Conservation (phyloP, 2,888 invertebrate genomes). For the Artemia sp. region DNA sequence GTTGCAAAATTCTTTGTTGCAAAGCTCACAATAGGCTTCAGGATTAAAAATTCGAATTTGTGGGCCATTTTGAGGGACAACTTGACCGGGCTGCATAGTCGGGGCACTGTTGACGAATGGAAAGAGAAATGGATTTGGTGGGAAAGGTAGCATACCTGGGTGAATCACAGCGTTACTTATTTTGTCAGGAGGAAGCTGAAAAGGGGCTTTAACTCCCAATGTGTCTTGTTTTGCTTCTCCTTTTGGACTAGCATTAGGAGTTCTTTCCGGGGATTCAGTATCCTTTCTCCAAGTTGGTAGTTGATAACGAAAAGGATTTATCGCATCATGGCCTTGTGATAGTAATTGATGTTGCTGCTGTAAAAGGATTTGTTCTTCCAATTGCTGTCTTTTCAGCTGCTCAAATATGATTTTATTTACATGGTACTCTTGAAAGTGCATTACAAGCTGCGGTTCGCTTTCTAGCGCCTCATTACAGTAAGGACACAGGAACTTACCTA, state of each 20-base stretch:
- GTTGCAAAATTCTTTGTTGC: constrained; percentile 97
- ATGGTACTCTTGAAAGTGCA: constrained; percentile 10
- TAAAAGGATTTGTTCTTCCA: background rate
- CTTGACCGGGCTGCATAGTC: background rate
- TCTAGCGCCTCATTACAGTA: constrained; percentile 10
- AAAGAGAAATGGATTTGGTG: constrained; percentile 21
- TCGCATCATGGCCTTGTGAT: background rate
- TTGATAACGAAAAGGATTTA: constrained; percentile 6
- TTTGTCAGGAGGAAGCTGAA: background rate
- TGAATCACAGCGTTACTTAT: constrained; percentile 10
- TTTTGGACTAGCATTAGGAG: background rate
- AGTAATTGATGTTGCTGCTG: constrained; percentile 1
- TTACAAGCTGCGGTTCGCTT: constrained; percentile 6
- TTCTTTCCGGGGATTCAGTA: background rate
- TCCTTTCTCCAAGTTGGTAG: constrained; percentile 8
- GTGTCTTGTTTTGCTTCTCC: background rate
- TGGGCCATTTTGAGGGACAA: constrained; percentile 21
- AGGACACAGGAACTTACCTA: constrained; percentile 7
- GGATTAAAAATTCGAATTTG: constrained; percentile 66
- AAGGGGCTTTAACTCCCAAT: background rate
- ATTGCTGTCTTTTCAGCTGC: constrained; percentile 9
- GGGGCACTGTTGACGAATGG: constrained; percentile 20
- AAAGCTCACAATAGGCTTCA: constrained; percentile 90
- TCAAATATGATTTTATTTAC: constrained; percentile 9
- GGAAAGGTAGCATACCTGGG: background rate